phyloP scores from a whole-genome alignment of 2,113 vertebrate species.

The Corythoichthys haematopterus region DNA sequence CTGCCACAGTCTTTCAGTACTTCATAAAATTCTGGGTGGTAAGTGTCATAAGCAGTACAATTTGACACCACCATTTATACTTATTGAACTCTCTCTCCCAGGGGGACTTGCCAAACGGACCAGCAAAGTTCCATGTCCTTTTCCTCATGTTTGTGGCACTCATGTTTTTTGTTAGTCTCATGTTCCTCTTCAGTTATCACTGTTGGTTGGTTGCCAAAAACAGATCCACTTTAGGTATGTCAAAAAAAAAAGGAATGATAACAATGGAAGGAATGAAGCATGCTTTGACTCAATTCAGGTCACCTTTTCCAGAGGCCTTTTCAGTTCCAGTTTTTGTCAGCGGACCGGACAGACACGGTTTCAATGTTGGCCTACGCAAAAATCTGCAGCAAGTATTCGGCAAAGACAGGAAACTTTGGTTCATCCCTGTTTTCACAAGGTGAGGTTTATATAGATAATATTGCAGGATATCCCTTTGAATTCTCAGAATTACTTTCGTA shows the following conservation, averaged over 20 bases:
- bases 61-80: background rate
- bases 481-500: too few relatives aligned
- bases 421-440: slow-evolving; percentile 89
- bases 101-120: slow-evolving; percentile 82
- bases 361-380: slow-evolving; percentile 82
- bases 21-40: slow-evolving; percentile 97
- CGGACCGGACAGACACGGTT: slow-evolving; percentile 91
- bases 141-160: slow-evolving; percentile 95
- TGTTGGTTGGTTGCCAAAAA: slow-evolving; percentile 95
- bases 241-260: background rate
- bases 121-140: slow-evolving; percentile 92
- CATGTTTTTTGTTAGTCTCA: slow-evolving; percentile 96
- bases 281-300: slow-evolving; percentile 5
- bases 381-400: slow-evolving; percentile 95
- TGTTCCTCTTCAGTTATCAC: slow-evolving; percentile 96
- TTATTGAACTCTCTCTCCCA: slow-evolving; percentile 55
- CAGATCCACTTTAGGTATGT: slow-evolving; percentile 92
- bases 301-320: slow-evolving; percentile 83
- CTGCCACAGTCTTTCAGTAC: slow-evolving; percentile 90
- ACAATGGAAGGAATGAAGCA: background rate
- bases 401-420: slow-evolving; percentile 85
- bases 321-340: slow-evolving; percentile 85
- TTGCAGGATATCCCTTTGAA: too few relatives aligned
- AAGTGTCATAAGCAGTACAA: slow-evolving; percentile 63
- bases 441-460: slow-evolving; percentile 43